Evolutionary conservation across 2,888 invertebrate species (phyloP).

Genomic region (Chelonus formosanus): DNA sequence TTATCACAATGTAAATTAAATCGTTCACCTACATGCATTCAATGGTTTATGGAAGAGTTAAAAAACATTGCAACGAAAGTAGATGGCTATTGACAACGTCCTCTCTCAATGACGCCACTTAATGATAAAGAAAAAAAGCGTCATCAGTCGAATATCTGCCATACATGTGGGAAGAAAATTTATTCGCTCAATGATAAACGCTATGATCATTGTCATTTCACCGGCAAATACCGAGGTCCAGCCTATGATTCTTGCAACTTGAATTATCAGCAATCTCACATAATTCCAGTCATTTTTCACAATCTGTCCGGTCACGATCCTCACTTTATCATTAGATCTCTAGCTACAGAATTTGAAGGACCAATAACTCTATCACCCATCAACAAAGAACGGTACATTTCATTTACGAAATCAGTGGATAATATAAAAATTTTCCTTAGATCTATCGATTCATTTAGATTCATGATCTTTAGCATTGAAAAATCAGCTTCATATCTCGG

Average conservation of each 20-base stretch:
- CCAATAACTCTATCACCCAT: background rate
- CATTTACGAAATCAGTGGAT: background rate
- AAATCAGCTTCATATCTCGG: constrained; percentile 5
- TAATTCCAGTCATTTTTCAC: too few species aligned
- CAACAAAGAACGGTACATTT: background rate
- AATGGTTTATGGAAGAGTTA: background rate
- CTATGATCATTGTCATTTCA: too few species aligned
- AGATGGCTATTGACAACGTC: constrained; percentile 4
- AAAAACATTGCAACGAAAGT: background rate
- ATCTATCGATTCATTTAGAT: background rate
- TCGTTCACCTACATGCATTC: background rate
- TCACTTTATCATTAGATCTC: constrained; percentile 45
- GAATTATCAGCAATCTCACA: too few species aligned
- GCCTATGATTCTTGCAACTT: too few species aligned
- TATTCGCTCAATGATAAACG: too few species aligned
- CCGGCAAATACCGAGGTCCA: too few species aligned
- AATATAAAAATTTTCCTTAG: background rate
- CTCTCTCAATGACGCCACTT: constrained; percentile 25
- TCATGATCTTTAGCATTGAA: background rate
- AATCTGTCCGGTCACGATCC: constrained; percentile 47
- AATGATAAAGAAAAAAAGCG: constrained; percentile 21
- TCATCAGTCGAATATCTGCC: too few species aligned
- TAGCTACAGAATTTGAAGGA: constrained; percentile 41
- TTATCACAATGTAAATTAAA: constrained; percentile 27
- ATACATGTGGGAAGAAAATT: too few species aligned